phyloP scores from a whole-genome alignment of 2,113 vertebrate genomes.

The Amia ocellicauda region DNA sequence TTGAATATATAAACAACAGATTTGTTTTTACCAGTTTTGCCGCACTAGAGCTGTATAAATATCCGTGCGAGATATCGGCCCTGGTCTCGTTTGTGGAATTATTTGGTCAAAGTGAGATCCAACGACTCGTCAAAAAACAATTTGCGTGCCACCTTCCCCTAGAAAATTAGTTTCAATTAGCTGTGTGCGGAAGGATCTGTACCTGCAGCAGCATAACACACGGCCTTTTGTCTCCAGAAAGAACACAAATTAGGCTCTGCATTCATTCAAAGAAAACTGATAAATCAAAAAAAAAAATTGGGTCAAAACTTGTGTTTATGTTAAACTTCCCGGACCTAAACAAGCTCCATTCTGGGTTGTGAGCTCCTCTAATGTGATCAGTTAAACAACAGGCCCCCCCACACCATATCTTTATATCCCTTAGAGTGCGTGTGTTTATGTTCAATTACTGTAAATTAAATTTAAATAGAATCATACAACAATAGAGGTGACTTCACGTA shows the following conservation, averaged over 20 bases:
- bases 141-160: too few relatives aligned
- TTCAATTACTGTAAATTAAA: slow-evolving; percentile 12
- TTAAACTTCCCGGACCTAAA: slow-evolving; percentile 22
- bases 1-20: too few relatives aligned
- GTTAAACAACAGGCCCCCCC: not conserved
- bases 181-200: too few relatives aligned
- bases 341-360: slow-evolving; percentile 16
- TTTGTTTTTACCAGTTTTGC: too few relatives aligned
- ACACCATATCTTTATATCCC: not conserved
- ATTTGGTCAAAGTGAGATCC: too few relatives aligned
- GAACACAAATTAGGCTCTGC: not conserved
- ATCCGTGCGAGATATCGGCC: too few relatives aligned
- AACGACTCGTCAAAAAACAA: too few relatives aligned
- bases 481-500: not conserved
- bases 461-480: slow-evolving; percentile 18
- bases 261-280: slow-evolving; percentile 2
- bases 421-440: slow-evolving; percentile 3
- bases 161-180: too few relatives aligned
- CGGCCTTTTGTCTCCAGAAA: not conserved
- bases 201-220: not conserved
- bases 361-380: not conserved
- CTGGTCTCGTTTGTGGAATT: too few relatives aligned
- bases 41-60: too few relatives aligned
- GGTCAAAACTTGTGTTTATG: slow-evolving; percentile 20
- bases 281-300: slow-evolving; percentile 9